Evolutionary conservation across 2,888 invertebrate species (phyloP), one percentile per base, ranked within the genome.

Genomic region (Catocala sponsa): DNA sequence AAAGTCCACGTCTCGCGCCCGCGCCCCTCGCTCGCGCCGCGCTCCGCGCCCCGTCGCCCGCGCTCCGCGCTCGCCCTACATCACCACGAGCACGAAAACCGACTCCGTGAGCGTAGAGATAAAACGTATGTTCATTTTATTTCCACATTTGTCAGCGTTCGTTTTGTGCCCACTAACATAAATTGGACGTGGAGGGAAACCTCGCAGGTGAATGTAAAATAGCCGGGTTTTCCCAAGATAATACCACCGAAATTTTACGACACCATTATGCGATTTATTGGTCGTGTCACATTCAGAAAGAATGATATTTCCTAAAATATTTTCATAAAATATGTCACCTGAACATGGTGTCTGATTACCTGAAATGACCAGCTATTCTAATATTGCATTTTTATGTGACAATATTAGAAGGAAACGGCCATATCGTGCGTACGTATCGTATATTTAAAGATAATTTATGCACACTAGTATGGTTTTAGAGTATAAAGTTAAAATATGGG

Each of bases 81-180:
- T 72, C 65, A 72, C 83, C 83, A 80, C 86, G 79, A 83, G 78
- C 74, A 80, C 81, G 85, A 88, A 89, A 89, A 87, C 90, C 88
- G 88, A 90, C 86, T 90, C 88, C 88, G 85, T 82, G 86, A 88
- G 84, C 88, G 89, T 87, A 87, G 83, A 93, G 91, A 93, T 93
- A 93, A 92, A 93, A 93, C 92, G 91, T 92, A 91, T 91, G 92
- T 92, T 93, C 93, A 92, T 93, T 93, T 94, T 93, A 93, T 94
- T 93, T 94, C 89, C 90, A 91, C 93, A 94, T 94, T 94, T 94
- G 94, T 94, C 94, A 94, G 92, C 92, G 90, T 94, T 94, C 94
- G 92, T 93, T 94, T 92, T 93, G 93, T 93, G 91, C 92, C 92
- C 93, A 92, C 93, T 93, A 94, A 94, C 94, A 93, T 94, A 94